Conservation (phyloP, 1,140 invertebrate genomes). For the Arctopsyche grandis region DNA sequence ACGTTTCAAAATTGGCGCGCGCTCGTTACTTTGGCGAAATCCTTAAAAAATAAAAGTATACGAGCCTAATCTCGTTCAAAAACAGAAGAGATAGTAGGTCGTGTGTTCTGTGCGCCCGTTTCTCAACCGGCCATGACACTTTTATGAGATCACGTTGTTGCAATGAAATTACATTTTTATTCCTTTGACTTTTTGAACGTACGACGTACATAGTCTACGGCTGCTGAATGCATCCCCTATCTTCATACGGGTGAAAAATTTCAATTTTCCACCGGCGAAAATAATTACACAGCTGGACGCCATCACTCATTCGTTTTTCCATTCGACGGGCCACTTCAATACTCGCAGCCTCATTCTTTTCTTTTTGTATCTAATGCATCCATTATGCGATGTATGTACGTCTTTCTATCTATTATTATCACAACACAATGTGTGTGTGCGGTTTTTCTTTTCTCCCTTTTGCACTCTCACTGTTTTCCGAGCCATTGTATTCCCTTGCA, state of each 20-base stretch:
- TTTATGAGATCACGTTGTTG: constrained; percentile 48
- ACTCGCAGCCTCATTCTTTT: constrained; percentile 7
- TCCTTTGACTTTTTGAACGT: constrained; percentile 14
- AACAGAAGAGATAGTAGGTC: not conserved
- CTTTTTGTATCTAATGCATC: constrained; percentile 20
- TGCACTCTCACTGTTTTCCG: not conserved
- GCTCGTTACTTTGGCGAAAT: not conserved
- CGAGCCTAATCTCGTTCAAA: constrained; percentile 21
- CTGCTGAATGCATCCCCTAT: not conserved
- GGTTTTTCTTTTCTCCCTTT: not conserved
- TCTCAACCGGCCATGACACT: constrained; percentile 41
- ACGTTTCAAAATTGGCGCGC: not conserved
- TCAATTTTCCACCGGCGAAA: too few relatives aligned
- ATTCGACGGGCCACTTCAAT: constrained; percentile 1
- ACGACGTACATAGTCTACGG: not conserved
- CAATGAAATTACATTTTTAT: constrained; percentile 48
- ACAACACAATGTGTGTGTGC: constrained; percentile 10
- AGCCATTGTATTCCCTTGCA: too few relatives aligned
- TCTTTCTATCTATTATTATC: constrained; percentile 7
- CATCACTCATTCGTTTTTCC: constrained; percentile 5
- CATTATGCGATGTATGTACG: not conserved
- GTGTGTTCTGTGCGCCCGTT: constrained; percentile 7
- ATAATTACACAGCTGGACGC: not conserved
- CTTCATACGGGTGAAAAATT: too few relatives aligned
- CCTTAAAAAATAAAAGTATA: constrained; percentile 14